phyloP scores from a whole-genome alignment of 2,888 invertebrate species.

The Caenorhabditis japonica region DNA sequence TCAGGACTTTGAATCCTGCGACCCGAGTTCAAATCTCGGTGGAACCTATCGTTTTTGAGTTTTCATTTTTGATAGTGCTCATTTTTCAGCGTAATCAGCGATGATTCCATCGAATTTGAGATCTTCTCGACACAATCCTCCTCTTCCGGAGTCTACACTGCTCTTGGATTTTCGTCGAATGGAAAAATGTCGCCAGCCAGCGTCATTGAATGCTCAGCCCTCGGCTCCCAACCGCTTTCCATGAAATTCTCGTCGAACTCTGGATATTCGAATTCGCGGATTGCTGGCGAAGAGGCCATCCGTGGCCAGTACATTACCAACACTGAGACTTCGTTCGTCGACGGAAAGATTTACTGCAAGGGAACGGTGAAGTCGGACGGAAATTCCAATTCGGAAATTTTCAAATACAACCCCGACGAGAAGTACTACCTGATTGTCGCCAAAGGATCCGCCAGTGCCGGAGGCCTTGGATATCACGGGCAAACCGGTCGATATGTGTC shows the following conservation, averaged over 20 bases:
- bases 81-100: slow-evolving; percentile 34
- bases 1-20: slow-evolving; percentile 67
- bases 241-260: slow-evolving; percentile 59
- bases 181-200: slow-evolving; percentile 48
- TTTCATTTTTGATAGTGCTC: background rate
- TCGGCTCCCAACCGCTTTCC: slow-evolving; percentile 30
- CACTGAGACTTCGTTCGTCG: slow-evolving; percentile 14
- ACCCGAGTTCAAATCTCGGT: slow-evolving; percentile 63
- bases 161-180: slow-evolving; percentile 49
- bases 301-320: slow-evolving; percentile 27
- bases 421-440: slow-evolving; percentile 53
- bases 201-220: slow-evolving; percentile 59
- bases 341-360: slow-evolving; percentile 54
- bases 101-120: slow-evolving; percentile 34
- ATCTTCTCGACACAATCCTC: slow-evolving; percentile 28
- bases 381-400: slow-evolving; percentile 37
- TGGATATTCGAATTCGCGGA: slow-evolving; percentile 36
- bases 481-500: slow-evolving; percentile 13
- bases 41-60: slow-evolving; percentile 16
- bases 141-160: slow-evolving; percentile 39
- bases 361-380: slow-evolving; percentile 47
- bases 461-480: slow-evolving; percentile 43
- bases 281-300: slow-evolving; percentile 42
- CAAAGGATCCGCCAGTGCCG: slow-evolving; percentile 30
- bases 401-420: slow-evolving; percentile 37